Conservation (phyloP, 2,888 invertebrate genomes). For the Amphimallon solstitiale region DNA sequence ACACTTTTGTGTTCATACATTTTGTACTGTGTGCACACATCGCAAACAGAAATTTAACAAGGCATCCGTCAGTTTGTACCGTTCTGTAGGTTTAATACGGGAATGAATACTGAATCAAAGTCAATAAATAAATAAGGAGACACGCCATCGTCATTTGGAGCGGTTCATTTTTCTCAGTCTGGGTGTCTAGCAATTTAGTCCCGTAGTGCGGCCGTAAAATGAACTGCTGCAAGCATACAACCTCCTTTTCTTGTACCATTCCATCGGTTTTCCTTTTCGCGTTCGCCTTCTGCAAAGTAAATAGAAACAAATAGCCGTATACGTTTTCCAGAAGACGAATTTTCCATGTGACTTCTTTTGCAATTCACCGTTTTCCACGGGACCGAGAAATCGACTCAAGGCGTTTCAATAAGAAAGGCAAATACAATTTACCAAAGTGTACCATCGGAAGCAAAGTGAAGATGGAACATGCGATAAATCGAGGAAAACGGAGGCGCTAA, state of each 20-base stretch:
- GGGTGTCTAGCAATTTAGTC: constrained; percentile 6
- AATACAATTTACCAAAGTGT: constrained; percentile 62
- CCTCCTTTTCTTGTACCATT: neutral
- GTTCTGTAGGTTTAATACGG: too few relatives aligned
- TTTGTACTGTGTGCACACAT: neutral
- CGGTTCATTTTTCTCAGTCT: neutral
- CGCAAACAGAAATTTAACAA: neutral
- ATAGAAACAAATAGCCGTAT: constrained; percentile 53
- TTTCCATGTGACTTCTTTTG: constrained; percentile 47
- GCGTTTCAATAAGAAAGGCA: constrained; percentile 59
- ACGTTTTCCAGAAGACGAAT: constrained; percentile 46
- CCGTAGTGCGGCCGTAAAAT: constrained; percentile 8
- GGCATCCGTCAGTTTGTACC: too few relatives aligned
- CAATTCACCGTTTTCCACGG: constrained; percentile 1
- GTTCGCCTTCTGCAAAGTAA: constrained; percentile 38
- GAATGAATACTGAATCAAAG: too few relatives aligned
- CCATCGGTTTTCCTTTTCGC: neutral
- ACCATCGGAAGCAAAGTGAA: neutral
- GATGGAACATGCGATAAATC: constrained; percentile 22
- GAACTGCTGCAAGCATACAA: constrained; percentile 16
- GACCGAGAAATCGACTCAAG: constrained; percentile 31
- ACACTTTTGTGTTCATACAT: too few relatives aligned
- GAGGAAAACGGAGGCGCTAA: constrained; percentile 39
- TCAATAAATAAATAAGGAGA: neutral
- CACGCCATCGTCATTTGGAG: neutral